Evolutionary conservation across 2,113 vertebrate species (phyloP).

Genomic region (Triplophysa rosa): DNA sequence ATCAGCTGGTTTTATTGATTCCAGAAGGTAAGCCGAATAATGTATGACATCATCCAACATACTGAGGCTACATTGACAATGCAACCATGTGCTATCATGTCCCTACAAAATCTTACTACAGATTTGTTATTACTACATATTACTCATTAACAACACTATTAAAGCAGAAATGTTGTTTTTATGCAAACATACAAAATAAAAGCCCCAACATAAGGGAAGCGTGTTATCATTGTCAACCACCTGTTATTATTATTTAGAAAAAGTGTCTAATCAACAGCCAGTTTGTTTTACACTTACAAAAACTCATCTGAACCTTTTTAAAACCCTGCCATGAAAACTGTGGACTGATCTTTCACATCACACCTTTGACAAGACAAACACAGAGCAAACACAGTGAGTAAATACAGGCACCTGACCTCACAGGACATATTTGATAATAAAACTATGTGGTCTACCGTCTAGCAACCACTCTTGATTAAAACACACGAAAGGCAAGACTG

Average conservation of each 20-base stretch:
- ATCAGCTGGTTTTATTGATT: conserved; percentile 14
- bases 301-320: background rate
- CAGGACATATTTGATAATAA: conserved; percentile 35
- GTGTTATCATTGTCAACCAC: conserved; percentile 10
- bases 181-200: background rate
- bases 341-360: conserved; percentile 8
- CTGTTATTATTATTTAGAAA: conserved; percentile 1
- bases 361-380: conserved; percentile 18
- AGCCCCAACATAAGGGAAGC: background rate
- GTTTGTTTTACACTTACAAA: background rate
- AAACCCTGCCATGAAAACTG: background rate
- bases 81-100: background rate
- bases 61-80: background rate
- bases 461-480: background rate
- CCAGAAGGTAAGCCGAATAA: background rate
- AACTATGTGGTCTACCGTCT: conserved; percentile 12
- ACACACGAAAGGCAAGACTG: background rate
- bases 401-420: conserved; percentile 17
- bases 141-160: background rate
- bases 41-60: background rate
- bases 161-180: background rate
- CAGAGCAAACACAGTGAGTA: conserved; percentile 23
- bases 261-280: background rate
- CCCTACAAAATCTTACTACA: background rate
- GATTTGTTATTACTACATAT: background rate